Evolutionary conservation across 2,113 vertebrate species (phyloP).

Genomic region (Nycticryphes semicollaris): DNA sequence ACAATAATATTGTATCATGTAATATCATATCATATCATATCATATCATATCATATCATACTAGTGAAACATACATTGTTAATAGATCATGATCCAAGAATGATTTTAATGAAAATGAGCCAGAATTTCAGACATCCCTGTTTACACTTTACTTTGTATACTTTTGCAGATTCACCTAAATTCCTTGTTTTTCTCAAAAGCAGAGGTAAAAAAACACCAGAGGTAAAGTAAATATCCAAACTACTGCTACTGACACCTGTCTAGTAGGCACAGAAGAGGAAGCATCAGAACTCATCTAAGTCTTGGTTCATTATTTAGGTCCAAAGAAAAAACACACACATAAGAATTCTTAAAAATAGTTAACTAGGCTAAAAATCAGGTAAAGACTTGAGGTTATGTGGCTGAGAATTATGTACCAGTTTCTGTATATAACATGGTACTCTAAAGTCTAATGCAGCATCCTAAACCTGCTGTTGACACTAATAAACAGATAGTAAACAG

Average conservation of each 20-base stretch:
- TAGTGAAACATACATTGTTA: not conserved
- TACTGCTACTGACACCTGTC: not conserved
- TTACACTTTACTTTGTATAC: not conserved
- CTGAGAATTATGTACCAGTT: not conserved
- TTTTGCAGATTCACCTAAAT: not conserved
- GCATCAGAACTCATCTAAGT: not conserved
- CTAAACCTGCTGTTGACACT: not conserved
- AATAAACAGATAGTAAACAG: not conserved
- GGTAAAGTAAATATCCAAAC: not conserved
- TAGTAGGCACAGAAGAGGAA: not conserved
- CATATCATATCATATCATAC: not conserved
- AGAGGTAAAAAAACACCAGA: not conserved
- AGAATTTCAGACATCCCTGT: not conserved
- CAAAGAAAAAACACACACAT: not conserved
- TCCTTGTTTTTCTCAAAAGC: not conserved
- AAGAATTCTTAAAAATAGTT: not conserved
- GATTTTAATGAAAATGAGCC: not conserved
- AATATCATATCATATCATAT: too few relatives aligned
- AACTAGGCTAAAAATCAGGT: not conserved
- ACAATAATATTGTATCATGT: not conserved
- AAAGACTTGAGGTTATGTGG: not conserved
- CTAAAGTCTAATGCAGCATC: not conserved
- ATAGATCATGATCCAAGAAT: not conserved
- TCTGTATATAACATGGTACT: not conserved
- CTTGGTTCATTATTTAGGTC: not conserved